These are phyloP conservation scores for Dreissena polymorpha DNA, from an alignment of 1,140 invertebrate species.

Conservation along the genomic window DNA sequence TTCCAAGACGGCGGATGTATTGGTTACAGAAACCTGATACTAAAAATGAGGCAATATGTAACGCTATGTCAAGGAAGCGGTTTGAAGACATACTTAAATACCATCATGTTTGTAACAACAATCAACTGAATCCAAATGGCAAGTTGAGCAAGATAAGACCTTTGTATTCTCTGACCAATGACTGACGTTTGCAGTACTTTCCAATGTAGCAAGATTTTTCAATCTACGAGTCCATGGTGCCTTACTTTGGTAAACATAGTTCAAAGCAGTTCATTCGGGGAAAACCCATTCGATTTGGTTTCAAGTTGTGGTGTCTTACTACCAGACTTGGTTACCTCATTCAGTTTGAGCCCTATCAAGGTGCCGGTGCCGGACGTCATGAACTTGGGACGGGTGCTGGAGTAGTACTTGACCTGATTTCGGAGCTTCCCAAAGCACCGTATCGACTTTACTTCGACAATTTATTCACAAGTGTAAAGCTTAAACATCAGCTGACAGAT, in stretches of 20 bases:
- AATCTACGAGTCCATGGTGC: constrained; percentile 7
- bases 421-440: constrained; percentile 29
- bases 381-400: constrained; percentile 10
- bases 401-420: constrained; percentile 50
- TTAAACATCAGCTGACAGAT: constrained; percentile 18
- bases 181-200: constrained; percentile 30
- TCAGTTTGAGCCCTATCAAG: constrained; percentile 56
- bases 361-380: constrained; percentile 27
- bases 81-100: constrained; percentile 15
- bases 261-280: constrained; percentile 21
- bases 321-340: constrained; percentile 45
- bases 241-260: background rate
- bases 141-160: constrained; percentile 45
- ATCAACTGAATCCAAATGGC: constrained; percentile 33
- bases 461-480: constrained; percentile 47
- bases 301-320: constrained; percentile 51
- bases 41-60: constrained; percentile 24
- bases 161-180: constrained; percentile 32
- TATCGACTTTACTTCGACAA: constrained; percentile 50
- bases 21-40: constrained; percentile 39
- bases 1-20: constrained; percentile 49
- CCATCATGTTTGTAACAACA: constrained; percentile 40
- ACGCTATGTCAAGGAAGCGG: constrained; percentile 35
- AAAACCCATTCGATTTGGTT: constrained; percentile 30
- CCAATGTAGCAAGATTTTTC: constrained; percentile 4